Conservation (phyloP, 2,888 invertebrate genomes). For the Luperina testacea region DNA sequence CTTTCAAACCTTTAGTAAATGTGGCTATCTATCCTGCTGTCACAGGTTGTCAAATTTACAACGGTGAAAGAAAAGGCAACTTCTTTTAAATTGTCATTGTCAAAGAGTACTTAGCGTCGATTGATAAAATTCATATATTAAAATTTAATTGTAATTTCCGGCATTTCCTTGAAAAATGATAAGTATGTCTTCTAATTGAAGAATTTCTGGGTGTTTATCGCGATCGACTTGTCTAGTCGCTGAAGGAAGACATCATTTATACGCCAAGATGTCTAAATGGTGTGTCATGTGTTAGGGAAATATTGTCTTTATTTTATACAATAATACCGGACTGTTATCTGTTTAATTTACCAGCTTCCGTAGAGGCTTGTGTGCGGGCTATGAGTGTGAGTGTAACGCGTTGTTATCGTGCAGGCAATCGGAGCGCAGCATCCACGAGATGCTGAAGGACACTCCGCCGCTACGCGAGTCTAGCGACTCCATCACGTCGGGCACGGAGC, state of each 20-base stretch:
- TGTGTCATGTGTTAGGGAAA: constrained; percentile 69
- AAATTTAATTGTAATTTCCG: constrained; percentile 38
- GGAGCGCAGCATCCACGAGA: constrained; percentile 95
- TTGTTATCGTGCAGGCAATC: constrained; percentile 80
- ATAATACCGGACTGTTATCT: constrained; percentile 46
- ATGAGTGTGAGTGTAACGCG: constrained; percentile 26
- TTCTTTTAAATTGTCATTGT: constrained; percentile 51
- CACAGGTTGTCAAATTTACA: constrained; percentile 7
- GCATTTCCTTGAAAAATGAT: constrained; percentile 59
- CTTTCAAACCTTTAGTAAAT: not conserved
- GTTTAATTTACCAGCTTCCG: constrained; percentile 29
- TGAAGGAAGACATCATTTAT: constrained; percentile 19
- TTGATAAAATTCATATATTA: constrained; percentile 35
- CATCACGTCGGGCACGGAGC: constrained; percentile 93
- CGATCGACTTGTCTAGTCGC: constrained; percentile 7
- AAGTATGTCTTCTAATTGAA: constrained; percentile 40
- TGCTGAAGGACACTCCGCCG: constrained; percentile 95
- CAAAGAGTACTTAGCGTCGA: constrained; percentile 54
- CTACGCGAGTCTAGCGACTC: constrained; percentile 94
- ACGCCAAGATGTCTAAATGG: constrained; percentile 84
- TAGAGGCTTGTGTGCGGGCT: constrained; percentile 13
- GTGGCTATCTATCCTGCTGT: constrained; percentile 37
- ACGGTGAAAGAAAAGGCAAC: not conserved
- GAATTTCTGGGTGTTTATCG: constrained; percentile 2
- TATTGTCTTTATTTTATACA: constrained; percentile 34